Evolutionary conservation across 2,797 vertebrate genomes (phyloP), one percentile per base, ranked within the genome.

Genomic region (Rhinogobio ventralis): DNA sequence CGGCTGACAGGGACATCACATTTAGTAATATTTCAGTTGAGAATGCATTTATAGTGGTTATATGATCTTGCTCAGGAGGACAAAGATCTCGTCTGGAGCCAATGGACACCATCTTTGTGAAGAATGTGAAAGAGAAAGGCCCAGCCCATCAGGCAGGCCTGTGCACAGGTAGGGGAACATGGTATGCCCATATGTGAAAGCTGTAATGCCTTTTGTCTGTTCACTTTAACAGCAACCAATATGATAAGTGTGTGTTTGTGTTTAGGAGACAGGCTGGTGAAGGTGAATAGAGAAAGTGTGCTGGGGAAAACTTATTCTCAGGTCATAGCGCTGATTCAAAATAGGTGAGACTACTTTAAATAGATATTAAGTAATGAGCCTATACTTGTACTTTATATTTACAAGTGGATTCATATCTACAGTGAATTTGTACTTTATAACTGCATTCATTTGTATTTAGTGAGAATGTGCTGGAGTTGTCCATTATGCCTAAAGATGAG

Each of bases 71-170:
- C 33, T 45, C 71, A 95, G 95, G 90, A 73, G 84, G 92, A 88
- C 89, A 92, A 49, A 91, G 91, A 86, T 92, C 94, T 87, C 94
- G 93, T 45, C 90, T 97, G 94, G 97, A 99, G 94, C 97, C 98
- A 66, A 96, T 99, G 97, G 98, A 99, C 90, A 99, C 98, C 89
- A 99, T 99, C 90, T 99, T 99, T 80, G 98, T 99, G 83, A 99
- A 99, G 94, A 97, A 93, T 66, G 97, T 99, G 88, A 96, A 96
- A 92, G 97, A 97, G 69, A 95, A 94, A 0, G 96, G 98, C 55
- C 97, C 98, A 0, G 98, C 98, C 0, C 95, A 98, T 36, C 93
- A 93, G 89, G 97, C 97, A 1, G 97, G 98, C 84, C 95, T 99
- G 49, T 95, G 95, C 85, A 97, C 96, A 87, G 98, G 98, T 99